Evolutionary conservation across 2,797 vertebrate species (phyloP).

Genomic region (Sebastes cheni): DNA sequence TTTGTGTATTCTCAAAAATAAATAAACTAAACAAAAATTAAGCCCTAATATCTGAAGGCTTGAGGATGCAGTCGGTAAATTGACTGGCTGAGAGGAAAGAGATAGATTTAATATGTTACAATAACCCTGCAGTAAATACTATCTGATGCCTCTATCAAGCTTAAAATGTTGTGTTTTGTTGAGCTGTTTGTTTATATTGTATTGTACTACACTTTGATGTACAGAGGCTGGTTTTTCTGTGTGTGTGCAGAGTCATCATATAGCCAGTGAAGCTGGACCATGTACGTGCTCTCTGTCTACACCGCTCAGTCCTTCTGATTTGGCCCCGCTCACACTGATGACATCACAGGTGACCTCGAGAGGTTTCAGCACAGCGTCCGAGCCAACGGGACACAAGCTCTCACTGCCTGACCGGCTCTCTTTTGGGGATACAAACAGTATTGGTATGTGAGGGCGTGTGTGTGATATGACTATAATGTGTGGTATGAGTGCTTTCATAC

Average conservation of each 20-base stretch:
- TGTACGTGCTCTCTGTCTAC: constrained; percentile 36
- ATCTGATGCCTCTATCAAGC: too few species aligned
- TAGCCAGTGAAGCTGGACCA: not conserved
- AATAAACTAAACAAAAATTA: too few species aligned
- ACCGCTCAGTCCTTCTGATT: constrained; percentile 1
- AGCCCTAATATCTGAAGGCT: too few species aligned
- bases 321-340: constrained; percentile 9
- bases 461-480: constrained; percentile 1
- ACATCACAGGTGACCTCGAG: constrained; percentile 35
- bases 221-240: accelerated
- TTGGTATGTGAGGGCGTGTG: constrained; percentile 20
- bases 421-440: constrained; percentile 36
- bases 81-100: too few species aligned
- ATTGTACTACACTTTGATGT: too few species aligned
- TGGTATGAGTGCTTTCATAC: too few species aligned
- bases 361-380: not conserved
- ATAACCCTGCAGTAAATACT: too few species aligned
- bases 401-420: constrained; percentile 21
- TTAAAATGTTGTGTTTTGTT: too few species aligned
- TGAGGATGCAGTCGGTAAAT: too few species aligned
- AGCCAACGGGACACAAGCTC: constrained; percentile 22
- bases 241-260: not conserved
- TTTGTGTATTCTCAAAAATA: too few species aligned
- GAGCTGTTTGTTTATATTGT: too few species aligned
- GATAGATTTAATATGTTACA: too few species aligned